Base-by-base conservation (phyloP, 2,797 vertebrate species). In the Malacoraja senta region DNA sequence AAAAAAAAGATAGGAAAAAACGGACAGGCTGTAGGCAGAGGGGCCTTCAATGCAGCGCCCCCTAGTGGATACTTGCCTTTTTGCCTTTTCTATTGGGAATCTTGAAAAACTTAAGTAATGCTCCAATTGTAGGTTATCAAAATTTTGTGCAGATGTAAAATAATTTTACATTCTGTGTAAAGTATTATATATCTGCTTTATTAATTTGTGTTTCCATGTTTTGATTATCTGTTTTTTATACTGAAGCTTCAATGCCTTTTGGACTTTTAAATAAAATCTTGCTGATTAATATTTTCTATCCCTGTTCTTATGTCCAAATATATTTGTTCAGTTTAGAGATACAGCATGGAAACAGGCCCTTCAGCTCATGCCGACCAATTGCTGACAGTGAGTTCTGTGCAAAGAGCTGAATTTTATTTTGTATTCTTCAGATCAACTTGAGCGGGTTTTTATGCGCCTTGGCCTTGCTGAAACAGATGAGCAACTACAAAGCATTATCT, bases 381-480 rank as follows among this genome's bases (percentile, higher is more conserved):
- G 4, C 44, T 6, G 44, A 53, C 44, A 53, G 44, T 29, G 8
- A 13, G 35, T 53, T 58, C 58, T 76, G 71, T 76, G 38, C 21
- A 58, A 92, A 44, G 38, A 24, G 44, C 71, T 74, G 68, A 92
- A 58, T 53, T 53, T 92, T 92, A 35, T 94, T 93, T 94, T 65
- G 93, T 90, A 93, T 93, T 0, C 94, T n/a, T 81, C 95, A 99
- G 99, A 99, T 97, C 99, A 99, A 79, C 96, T 99, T 96, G 99
- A 99, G 94, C 98, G 99, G 0, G 99, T 99, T 94, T 99, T 99
- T 96, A 97, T 99, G 93, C 98, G 99, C 93, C 97, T 99, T 93
- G 99, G 99, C 95, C 99, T 98, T 95, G 99, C 99, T 94, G 99
- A 99, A 95, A 99, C 99, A 83, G 99, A 99, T 93, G 99, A 99